Percentiles rank a stretch among this genome's conserved stretches.
phyloP scores from a whole-genome alignment of 2,113 vertebrate genomes.

The Anoura caudifer region DNA sequence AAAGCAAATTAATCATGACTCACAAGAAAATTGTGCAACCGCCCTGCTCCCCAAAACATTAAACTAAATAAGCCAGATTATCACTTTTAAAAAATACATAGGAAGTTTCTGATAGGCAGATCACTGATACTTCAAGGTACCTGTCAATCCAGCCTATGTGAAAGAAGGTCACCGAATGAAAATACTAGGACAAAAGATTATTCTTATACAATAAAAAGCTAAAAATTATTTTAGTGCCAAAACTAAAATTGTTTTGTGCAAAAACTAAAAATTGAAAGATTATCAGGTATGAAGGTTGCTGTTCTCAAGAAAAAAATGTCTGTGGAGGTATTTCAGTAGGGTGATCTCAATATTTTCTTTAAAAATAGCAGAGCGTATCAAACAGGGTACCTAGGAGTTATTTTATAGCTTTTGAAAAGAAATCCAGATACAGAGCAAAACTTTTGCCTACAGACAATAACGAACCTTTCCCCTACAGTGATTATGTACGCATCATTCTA shows the following conservation, averaged over 20 bases:
- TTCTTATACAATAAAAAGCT: background rate
- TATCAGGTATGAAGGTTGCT: background rate
- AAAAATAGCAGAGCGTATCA: background rate
- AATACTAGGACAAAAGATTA: background rate
- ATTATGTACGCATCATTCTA: no score
- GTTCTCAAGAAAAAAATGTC: background rate
- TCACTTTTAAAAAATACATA: background rate
- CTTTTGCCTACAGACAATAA: background rate
- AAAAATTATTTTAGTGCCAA: background rate
- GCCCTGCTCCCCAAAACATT: background rate
- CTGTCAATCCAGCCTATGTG: background rate
- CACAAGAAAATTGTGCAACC: background rate
- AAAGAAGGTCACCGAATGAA: background rate
- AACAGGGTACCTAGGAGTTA: background rate
- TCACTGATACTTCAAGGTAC: background rate
- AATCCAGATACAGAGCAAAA: background rate
- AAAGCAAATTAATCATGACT: background rate
- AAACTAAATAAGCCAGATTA: background rate
- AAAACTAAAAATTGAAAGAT: background rate
- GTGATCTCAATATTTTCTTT: background rate
- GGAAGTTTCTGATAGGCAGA: background rate
- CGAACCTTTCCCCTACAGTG: background rate
- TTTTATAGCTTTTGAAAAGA: background rate
- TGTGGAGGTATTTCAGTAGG: background rate
- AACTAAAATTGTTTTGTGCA: background rate